Conservation (phyloP, 2,797 vertebrate genomes). For the Alexandromys oeconomus region DNA sequence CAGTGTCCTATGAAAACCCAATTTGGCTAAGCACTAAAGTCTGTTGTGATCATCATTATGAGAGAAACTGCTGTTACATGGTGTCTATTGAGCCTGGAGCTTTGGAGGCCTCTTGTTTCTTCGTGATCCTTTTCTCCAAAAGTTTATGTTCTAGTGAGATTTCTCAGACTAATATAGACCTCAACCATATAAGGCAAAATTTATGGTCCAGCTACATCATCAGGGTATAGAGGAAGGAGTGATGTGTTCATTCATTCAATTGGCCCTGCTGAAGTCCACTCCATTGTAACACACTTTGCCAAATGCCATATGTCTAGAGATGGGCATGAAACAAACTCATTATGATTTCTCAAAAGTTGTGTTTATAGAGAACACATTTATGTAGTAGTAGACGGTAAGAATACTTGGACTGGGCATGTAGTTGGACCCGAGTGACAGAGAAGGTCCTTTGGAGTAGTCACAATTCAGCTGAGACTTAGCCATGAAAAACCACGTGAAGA, state of each 20-base stretch:
- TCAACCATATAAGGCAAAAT: not conserved
- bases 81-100: rapidly evolving
- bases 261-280: not conserved
- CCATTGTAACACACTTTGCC: not conserved
- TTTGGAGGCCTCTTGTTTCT: slow-evolving; percentile 5
- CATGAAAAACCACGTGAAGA: not conserved
- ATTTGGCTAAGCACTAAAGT: not conserved
- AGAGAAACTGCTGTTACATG: not conserved
- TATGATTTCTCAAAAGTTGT: not conserved
- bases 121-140: not conserved
- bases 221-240: not conserved
- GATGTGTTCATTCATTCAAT: not conserved
- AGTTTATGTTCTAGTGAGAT: not conserved
- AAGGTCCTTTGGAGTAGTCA: not conserved
- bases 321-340: not conserved
- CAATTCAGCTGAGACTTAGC: not conserved
- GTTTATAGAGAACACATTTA: not conserved
- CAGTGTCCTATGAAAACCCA: not conserved
- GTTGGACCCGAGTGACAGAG: not conserved
- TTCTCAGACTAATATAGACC: not conserved
- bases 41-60: not conserved
- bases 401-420: not conserved
- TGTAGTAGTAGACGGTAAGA: not conserved
- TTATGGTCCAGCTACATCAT: not conserved
- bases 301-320: not conserved